phyloP scores from a whole-genome alignment of 1,140 invertebrate species.

The Geopemphigus sp. region DNA sequence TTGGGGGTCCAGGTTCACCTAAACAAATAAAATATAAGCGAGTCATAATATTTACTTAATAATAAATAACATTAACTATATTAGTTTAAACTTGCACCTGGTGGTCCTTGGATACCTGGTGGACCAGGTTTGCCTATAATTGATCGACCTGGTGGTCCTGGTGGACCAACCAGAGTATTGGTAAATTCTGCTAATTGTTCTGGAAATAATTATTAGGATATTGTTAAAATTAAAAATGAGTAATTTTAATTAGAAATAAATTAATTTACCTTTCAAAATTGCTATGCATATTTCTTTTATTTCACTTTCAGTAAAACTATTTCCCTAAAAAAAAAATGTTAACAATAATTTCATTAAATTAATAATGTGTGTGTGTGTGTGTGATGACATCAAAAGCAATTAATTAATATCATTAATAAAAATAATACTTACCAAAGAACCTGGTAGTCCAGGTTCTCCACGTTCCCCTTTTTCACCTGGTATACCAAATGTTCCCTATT shows the following conservation, averaged over 20 bases:
- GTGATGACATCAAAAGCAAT: too few relatives aligned
- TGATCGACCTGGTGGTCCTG: slow-evolving; percentile 63
- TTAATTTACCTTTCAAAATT: slow-evolving; percentile 59
- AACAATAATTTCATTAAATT: too few relatives aligned
- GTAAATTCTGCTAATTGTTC: slow-evolving; percentile 65
- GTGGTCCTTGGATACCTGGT: slow-evolving; percentile 63
- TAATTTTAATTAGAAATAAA: not conserved
- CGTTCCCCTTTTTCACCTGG: slow-evolving; percentile 60
- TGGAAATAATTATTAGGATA: slow-evolving; percentile 53
- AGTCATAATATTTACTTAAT: not conserved
- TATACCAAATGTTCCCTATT: slow-evolving; percentile 48
- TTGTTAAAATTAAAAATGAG: not conserved
- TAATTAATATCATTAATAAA: too few relatives aligned
- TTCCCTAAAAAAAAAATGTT: slow-evolving; percentile 58
- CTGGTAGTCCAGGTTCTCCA: slow-evolving; percentile 59
- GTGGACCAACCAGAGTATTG: slow-evolving; percentile 62
- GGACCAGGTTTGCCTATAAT: slow-evolving; percentile 62
- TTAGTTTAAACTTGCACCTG: slow-evolving; percentile 58
- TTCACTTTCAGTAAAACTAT: slow-evolving; percentile 59
- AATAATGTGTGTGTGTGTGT: not conserved
- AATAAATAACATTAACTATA: not conserved
- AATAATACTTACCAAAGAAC: slow-evolving; percentile 54
- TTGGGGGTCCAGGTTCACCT: slow-evolving; percentile 55
- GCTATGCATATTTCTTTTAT: slow-evolving; percentile 60
- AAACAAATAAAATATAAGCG: not conserved